Evolutionary conservation across 2,113 vertebrate genomes (phyloP).

Genomic region (Sylvilagus bachmani): DNA sequence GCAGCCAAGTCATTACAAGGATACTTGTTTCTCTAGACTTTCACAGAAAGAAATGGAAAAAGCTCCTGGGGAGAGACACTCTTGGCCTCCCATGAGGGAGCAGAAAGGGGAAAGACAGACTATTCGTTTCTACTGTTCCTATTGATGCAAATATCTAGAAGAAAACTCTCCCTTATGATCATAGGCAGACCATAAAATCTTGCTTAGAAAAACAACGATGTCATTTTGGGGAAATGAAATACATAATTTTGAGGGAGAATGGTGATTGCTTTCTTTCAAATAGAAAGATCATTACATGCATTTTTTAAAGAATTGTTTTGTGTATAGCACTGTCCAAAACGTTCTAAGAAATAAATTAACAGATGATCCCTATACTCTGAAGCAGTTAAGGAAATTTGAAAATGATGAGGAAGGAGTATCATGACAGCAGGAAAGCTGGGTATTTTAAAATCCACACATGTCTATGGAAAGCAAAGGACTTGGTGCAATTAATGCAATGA

Average conservation of each 20-base stretch:
- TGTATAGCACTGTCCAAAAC: not conserved
- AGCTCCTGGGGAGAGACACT: slow-evolving; percentile 26
- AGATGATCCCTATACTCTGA: not conserved
- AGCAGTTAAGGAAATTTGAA: not conserved
- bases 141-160: not conserved
- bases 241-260: not conserved
- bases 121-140: not conserved
- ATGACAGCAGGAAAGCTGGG: not conserved
- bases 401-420: not conserved
- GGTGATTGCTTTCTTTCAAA: not conserved
- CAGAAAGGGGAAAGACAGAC: not conserved
- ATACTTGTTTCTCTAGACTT: slow-evolving; percentile 61
- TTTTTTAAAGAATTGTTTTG: not conserved
- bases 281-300: not conserved
- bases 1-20: slow-evolving; percentile 32
- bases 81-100: not conserved
- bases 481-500: not conserved
- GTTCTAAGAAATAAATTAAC: not conserved
- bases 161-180: slow-evolving; percentile 7
- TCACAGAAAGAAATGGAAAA: slow-evolving; percentile 47
- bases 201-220: slow-evolving; percentile 30
- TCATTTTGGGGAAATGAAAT: slow-evolving; percentile 1
- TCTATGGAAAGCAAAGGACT: not conserved
- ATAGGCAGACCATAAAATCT: not conserved
- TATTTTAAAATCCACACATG: not conserved